phyloP scores from a whole-genome alignment of 2,888 invertebrate genomes.

The Desoria tigrina region DNA sequence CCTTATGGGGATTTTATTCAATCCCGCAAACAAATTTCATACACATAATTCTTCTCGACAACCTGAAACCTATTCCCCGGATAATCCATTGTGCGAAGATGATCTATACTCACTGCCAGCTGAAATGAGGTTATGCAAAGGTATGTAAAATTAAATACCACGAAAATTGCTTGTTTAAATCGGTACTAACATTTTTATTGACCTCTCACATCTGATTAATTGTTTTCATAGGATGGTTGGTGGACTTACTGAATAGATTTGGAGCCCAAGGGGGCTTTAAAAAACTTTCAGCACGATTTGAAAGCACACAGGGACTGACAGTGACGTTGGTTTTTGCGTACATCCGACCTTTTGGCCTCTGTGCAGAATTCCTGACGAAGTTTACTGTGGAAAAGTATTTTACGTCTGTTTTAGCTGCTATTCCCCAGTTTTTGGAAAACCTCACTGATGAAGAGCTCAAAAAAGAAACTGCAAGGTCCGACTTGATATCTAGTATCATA shows the following conservation, averaged over 20 bases:
- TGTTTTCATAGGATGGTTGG: conserved; percentile 72
- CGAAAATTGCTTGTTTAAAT: neutral
- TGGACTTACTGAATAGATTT: conserved; percentile 91
- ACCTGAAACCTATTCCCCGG: conserved; percentile 70
- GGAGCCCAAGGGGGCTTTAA: conserved; percentile 88
- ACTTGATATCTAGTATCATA: conserved; percentile 90
- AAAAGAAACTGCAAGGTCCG: conserved; percentile 93
- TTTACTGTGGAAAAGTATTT: conserved; percentile 89
- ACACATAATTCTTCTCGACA: conserved; percentile 77
- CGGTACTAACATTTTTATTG: no score
- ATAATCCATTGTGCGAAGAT: conserved; percentile 67
- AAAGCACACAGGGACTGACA: conserved; percentile 70
- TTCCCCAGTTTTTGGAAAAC: conserved; percentile 84
- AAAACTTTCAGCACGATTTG: conserved; percentile 78
- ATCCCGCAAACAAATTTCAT: conserved; percentile 94
- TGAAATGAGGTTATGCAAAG: conserved; percentile 82
- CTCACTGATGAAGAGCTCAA: conserved; percentile 94
- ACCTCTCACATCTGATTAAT: no score
- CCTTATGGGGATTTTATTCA: conserved; percentile 87
- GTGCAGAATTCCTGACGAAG: conserved; percentile 85
- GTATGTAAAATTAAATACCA: conserved; percentile 25
- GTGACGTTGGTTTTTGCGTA: conserved; percentile 78
- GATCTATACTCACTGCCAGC: conserved; percentile 72
- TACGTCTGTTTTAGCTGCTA: conserved; percentile 86
- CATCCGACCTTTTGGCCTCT: conserved; percentile 86